A percentile compares a stretch with the other conserved stretches of the same genome.
Evolutionary conservation across 2,797 vertebrate species (phyloP).

Genomic region (Lepilemur ruficaudatus): DNA sequence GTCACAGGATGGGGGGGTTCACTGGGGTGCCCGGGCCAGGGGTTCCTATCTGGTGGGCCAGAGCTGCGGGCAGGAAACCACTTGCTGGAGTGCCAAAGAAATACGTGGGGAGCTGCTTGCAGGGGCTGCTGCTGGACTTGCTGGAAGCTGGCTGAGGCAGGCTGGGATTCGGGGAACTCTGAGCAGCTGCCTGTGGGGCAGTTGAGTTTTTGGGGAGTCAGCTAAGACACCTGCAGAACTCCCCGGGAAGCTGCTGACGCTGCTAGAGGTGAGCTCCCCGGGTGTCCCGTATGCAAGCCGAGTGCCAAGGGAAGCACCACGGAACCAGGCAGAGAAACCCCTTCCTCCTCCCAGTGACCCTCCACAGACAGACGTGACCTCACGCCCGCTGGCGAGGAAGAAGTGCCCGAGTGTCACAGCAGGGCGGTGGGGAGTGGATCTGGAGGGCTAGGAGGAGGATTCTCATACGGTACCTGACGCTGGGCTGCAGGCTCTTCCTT

Average conservation of each 20-base stretch:
- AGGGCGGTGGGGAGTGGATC: fast-evolving
- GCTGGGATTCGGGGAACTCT: background rate
- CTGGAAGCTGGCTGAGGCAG: background rate
- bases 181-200: background rate
- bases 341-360: background rate
- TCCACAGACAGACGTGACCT: fast-evolving
- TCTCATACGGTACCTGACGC: background rate
- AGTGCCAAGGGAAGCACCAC: fast-evolving
- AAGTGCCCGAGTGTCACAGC: too few relatives aligned
- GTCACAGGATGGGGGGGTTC: background rate
- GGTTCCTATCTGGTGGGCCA: background rate
- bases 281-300: fast-evolving
- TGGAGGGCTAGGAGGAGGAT: background rate
- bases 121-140: background rate
- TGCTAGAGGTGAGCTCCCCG: background rate
- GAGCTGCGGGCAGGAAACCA: background rate
- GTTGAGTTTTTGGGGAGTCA: background rate
- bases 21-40: background rate
- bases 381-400: background rate
- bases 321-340: background rate
- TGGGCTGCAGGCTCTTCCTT: background rate
- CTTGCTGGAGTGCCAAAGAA: background rate
- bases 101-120: background rate
- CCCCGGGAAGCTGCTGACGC: background rate
- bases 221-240: background rate